A percentile compares a stretch with the other conserved stretches of the same genome.
These are phyloP conservation scores for Ischnura elegans DNA, from an alignment of 2,888 invertebrate genomes.

Conservation along the genomic window DNA sequence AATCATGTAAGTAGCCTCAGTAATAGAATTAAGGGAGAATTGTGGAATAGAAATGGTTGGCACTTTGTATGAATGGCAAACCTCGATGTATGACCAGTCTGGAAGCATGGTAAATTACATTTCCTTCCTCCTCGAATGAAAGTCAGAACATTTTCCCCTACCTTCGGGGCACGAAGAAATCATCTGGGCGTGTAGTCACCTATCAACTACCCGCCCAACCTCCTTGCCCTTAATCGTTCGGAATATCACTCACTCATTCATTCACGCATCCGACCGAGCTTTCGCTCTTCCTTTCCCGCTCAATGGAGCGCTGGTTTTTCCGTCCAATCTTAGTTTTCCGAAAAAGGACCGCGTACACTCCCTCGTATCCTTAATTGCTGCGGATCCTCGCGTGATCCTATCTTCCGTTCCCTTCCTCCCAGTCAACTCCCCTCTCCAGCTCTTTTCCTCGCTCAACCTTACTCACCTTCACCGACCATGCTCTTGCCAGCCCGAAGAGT, in stretches of 20 bases:
- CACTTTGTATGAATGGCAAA: too few relatives aligned
- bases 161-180: not conserved
- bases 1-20: too few relatives aligned
- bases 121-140: not conserved
- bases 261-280: not conserved
- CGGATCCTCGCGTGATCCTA: not conserved
- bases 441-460: not conserved
- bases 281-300: not conserved
- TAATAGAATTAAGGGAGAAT: too few relatives aligned
- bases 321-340: conserved; percentile 1
- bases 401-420: not conserved
- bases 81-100: not conserved
- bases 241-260: not conserved
- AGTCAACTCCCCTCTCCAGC: not conserved
- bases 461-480: not conserved
- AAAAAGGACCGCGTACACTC: not conserved
- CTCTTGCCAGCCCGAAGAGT: not conserved
- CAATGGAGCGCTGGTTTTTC: not conserved
- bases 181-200: not conserved
- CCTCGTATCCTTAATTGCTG: not conserved
- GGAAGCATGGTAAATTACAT: not conserved
- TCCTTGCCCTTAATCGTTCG: not conserved
- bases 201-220: not conserved
- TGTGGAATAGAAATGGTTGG: too few relatives aligned
- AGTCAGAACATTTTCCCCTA: not conserved